Evolutionary conservation across 23 tunicate genomes (phyloP).

Genomic region (Styela plicata): DNA sequence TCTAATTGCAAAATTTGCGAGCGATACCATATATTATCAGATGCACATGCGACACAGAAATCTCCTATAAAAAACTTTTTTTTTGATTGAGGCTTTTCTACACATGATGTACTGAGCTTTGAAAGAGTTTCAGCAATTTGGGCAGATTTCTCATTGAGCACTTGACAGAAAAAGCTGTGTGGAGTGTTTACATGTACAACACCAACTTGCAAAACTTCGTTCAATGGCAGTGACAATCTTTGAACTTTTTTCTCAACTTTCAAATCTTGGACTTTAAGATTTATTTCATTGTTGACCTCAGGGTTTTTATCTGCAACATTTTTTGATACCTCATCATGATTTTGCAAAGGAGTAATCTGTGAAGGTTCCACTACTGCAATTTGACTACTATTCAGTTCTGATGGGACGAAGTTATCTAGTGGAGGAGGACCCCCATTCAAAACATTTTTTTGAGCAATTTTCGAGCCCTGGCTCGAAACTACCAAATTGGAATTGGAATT

Average conservation of each 20-base stretch:
- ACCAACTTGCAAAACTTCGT: not conserved
- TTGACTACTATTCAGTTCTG: not conserved
- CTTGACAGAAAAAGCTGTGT: constrained; percentile 13
- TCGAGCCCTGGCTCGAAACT: not conserved
- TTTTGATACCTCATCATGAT: not conserved
- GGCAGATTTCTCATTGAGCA: not conserved
- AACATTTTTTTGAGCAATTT: not conserved
- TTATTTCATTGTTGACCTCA: not conserved
- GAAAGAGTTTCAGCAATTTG: not conserved
- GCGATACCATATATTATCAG: constrained; percentile 5
- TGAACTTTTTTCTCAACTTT: not conserved
- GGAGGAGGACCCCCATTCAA: not conserved
- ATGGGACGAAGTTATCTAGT: not conserved
- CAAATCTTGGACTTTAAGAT: not conserved
- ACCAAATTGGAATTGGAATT: not conserved
- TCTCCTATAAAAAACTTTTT: not conserved
- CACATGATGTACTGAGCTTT: not conserved
- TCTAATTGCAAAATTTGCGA: not conserved
- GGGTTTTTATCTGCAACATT: not conserved
- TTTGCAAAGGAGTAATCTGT: not conserved
- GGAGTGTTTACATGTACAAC: constrained; percentile 1
- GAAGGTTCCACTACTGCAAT: not conserved
- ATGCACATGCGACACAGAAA: constrained; percentile 8
- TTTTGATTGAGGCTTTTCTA: not conserved
- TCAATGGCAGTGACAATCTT: not conserved